phyloP scores from a whole-genome alignment of 2,797 vertebrate genomes.

The Pipistrellus pipistrellus region DNA sequence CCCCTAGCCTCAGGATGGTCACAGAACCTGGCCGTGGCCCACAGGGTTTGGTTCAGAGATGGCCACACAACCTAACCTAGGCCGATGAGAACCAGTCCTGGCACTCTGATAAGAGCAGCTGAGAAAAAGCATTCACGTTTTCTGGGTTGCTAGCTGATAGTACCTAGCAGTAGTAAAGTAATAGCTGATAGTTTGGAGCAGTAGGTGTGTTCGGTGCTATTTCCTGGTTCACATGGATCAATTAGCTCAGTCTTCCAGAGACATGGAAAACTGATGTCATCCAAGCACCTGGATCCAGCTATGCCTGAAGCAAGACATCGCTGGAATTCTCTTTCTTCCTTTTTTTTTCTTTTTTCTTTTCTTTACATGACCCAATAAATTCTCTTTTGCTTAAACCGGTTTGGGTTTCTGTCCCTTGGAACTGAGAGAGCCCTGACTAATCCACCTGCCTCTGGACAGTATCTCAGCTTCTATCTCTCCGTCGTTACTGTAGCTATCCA shows the following conservation, averaged over 20 bases:
- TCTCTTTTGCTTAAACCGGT: conserved; percentile 56
- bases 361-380: conserved; percentile 65
- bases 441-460: conserved; percentile 64
- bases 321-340: background rate
- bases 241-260: conserved; percentile 25
- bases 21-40: background rate
- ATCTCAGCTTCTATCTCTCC: conserved; percentile 60
- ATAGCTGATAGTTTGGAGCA: background rate
- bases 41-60: background rate
- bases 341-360: background rate
- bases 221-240: background rate
- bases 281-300: conserved; percentile 68
- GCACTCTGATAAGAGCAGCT: fast-evolving
- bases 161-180: background rate
- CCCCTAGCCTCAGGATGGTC: background rate
- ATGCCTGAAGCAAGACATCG: conserved; percentile 48
- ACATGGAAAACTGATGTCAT: conserved; percentile 32
- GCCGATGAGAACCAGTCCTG: background rate
- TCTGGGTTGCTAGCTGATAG: background rate
- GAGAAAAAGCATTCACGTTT: background rate
- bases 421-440: conserved; percentile 68
- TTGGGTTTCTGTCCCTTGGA: conserved; percentile 53
- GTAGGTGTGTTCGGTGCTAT: background rate
- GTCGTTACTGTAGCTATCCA: conserved; percentile 15
- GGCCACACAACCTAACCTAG: background rate